Base-by-base conservation (phyloP, 1,140 invertebrate genomes). In the Tetramorium alpestre region DNA sequence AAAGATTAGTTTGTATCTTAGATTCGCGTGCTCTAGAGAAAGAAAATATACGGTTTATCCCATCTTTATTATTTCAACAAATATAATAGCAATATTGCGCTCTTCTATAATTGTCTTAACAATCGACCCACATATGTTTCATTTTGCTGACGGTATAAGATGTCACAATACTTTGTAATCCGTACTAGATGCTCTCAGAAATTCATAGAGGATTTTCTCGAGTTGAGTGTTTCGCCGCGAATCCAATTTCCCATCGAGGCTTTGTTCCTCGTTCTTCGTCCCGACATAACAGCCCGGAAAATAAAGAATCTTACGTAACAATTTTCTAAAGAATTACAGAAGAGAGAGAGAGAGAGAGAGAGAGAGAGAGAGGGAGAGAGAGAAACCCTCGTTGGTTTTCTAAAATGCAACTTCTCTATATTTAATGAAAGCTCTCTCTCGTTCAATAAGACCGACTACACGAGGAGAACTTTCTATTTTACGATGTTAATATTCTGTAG, bases 231-330 rank as follows among this genome's bases (percentile, higher is more conserved):
- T 82, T 81, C 78, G 18, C 18, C 54, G 69, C 38, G 54, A 86
- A 88, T 88, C 81, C 88, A 89, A 89, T 89, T 89, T 77, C 49
- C 67, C 6, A 25, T 58, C 7, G 33, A 72, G 41, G 38, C 67
- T 85, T 47, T 81, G 38, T 60, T 51, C 28, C 10, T 58, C 28
- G 16, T 25, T 58, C 41, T 8, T 44, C 28, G 56, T 44, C 13
- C n/a, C 22, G 75, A 77, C 60, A 51, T 60, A 75, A 65, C 58
- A 44, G 73, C 22, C 73, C 22, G n/a, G 33, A 49, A 78, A 86
- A 72, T 60, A 78, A 56, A 86, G 62, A 72, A 49, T 44, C 67
- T 78, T 88, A 86, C 64, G 69, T 88, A 86, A 86, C 64, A 86
- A 86, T 77, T 86, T 86, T 77, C 25, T 67, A 38, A 49, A 22